A percentile compares a stretch with the other conserved stretches of the same genome.
Conservation (phyloP, 53 echinoderm and acorn worm genomes). For the Holothuria scabra region DNA sequence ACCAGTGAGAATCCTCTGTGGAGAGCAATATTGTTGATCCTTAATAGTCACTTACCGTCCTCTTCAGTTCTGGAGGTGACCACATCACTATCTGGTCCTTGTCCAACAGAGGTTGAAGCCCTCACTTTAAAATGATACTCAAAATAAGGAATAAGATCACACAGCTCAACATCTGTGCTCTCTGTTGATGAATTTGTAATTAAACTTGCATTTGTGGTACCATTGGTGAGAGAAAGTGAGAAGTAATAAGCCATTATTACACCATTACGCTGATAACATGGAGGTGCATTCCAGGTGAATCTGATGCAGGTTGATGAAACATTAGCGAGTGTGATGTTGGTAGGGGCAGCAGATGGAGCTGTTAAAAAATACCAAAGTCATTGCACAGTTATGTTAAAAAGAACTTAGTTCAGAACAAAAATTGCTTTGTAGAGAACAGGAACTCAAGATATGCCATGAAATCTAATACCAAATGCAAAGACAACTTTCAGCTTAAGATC, state of each 20-base stretch:
- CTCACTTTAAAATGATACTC: slow-evolving; percentile 15
- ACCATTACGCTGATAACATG: neutral
- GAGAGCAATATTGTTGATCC: too few species aligned
- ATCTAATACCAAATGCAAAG: too few species aligned
- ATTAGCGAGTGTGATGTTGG: neutral
- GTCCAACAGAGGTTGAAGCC: neutral
- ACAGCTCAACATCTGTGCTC: neutral
- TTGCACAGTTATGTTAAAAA: too few species aligned
- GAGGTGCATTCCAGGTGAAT: slow-evolving; percentile 17
- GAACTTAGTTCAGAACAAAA: too few species aligned
- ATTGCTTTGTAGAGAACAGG: too few species aligned
- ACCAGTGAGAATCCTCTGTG: too few species aligned
- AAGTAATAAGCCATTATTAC: slow-evolving; percentile 1
- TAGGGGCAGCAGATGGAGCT: neutral
- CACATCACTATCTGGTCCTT: neutral
- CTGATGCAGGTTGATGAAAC: neutral
- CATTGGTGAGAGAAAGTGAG: neutral
- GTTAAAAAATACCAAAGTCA: neutral
- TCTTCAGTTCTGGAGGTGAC: too few species aligned
- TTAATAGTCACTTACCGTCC: too few species aligned
- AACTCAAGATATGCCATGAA: too few species aligned
- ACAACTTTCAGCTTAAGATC: too few species aligned
- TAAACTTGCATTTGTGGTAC: neutral
- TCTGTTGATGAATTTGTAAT: neutral
- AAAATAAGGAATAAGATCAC: neutral